phyloP scores from a whole-genome alignment of 2,888 invertebrate genomes.

The Globia sparganii region DNA sequence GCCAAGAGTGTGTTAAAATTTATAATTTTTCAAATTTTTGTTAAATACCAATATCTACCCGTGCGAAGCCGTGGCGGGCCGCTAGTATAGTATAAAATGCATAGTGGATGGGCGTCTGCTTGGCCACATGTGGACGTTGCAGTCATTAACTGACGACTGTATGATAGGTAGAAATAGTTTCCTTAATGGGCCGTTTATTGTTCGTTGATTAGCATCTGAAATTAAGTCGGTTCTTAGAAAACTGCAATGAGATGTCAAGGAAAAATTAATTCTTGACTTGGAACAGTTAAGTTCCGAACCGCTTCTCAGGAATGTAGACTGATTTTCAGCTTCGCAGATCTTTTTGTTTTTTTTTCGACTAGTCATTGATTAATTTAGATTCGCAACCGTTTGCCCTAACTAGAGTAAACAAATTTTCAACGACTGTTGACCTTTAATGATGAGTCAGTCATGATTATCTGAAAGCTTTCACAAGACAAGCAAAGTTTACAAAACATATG shows the following conservation, averaged over 20 bases:
- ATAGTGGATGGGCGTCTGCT: constrained; percentile 48
- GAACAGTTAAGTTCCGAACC: background rate
- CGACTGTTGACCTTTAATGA: constrained; percentile 5
- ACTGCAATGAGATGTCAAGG: constrained; percentile 17
- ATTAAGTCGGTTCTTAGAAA: constrained; percentile 53
- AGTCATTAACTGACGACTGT: constrained; percentile 48
- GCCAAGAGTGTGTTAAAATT: too few species aligned
- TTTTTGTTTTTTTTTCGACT: background rate
- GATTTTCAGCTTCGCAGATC: constrained; percentile 10
- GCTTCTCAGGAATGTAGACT: background rate
- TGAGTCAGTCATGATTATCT: constrained; percentile 16
- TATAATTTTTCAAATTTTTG: too few species aligned
- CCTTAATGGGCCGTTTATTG: constrained; percentile 50
- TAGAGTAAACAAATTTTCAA: constrained; percentile 5
- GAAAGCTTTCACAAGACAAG: constrained; percentile 18
- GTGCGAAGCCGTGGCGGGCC: too few species aligned
- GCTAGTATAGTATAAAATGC: constrained; percentile 44
- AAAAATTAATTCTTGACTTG: constrained; percentile 1
- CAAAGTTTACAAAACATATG: constrained; percentile 40
- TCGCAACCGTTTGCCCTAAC: constrained; percentile 4
- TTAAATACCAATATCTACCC: too few species aligned
- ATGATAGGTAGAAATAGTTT: constrained; percentile 49
- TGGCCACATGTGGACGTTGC: constrained; percentile 64
- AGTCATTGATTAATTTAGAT: constrained; percentile 12
- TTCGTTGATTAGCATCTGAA: constrained; percentile 46